Base-by-base conservation (phyloP, 2,888 invertebrate genomes). In the Amphipoea oculea region DNA sequence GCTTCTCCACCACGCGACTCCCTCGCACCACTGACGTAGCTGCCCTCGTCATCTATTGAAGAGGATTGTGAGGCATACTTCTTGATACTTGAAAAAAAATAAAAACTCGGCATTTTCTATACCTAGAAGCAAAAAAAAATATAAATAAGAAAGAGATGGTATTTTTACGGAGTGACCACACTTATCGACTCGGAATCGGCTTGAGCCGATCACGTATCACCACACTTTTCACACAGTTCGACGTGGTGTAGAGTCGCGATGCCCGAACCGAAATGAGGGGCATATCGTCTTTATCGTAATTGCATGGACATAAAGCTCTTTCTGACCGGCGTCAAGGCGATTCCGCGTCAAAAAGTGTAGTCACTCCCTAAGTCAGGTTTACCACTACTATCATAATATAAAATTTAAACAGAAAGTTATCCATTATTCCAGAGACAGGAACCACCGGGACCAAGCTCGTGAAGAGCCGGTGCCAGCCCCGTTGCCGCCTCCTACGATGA, bases 401-500 rank as follows among this genome's bases (percentile, higher is more conserved):
- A 71, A 57, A 23, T 17, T 29, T 23, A 69, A 57, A 20, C 14
- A 29, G 23, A 48, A 23, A 63, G 6, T 69, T 66, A 7, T 84
- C 0, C 0, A 20, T 68, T 67, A 57, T 70, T 81, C 4, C 66
- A 90, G 86, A 76, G 89, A 85, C 51, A 86, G 89, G 0, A 88
- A 89, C 72, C 79, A 89, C 0, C 69, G 84, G 11, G 78, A 88
- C 0, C 81, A 86, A 12, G 86, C 83, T 20, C 85, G 90, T 0
- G 84, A 66, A 65, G 85, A 85, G 78, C 82, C 78, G 42, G 86
- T n/a, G 60, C 82, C 89, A 60, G 83, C 86, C 60, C 88, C 90
- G 40, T 73, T 86, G 51, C 83, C 78, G 2, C 84, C 73, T 0
- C 79, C 86, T 29, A 87, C 91, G 76, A 80, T 99, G 75, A 98